phyloP scores from a whole-genome alignment of 2,113 vertebrate species.

The Physeter macrocephalus region DNA sequence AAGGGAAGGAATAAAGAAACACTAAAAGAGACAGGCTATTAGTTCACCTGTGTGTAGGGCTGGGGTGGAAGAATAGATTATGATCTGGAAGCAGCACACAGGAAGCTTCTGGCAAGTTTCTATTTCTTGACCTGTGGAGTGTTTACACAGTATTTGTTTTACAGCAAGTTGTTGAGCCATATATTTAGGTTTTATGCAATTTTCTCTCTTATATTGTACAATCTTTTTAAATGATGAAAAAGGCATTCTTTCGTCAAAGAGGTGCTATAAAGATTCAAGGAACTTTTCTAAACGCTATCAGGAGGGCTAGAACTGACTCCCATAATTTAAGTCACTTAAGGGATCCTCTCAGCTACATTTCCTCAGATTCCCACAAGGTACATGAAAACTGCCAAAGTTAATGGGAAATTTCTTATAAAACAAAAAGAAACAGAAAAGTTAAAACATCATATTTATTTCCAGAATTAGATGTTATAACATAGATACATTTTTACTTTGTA shows the following conservation, averaged over 20 bases:
- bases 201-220: conserved; percentile 32
- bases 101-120: neutral
- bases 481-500: neutral
- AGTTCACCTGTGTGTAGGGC: neutral
- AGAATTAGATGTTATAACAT: neutral
- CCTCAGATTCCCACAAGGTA: neutral
- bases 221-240: conserved; percentile 55
- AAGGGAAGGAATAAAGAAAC: neutral
- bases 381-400: conserved; percentile 31
- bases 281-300: conserved; percentile 36
- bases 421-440: conserved; percentile 33
- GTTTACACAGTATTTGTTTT: conserved; percentile 35
- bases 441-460: conserved; percentile 18
- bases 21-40: neutral
- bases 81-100: neutral
- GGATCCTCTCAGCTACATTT: conserved; percentile 29
- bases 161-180: neutral
- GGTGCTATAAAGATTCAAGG: conserved; percentile 33
- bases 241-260: conserved; percentile 45
- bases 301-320: conserved; percentile 15
- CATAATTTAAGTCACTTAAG: conserved; percentile 45
- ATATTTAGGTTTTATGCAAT: conserved; percentile 41
- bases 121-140: neutral
- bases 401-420: conserved; percentile 12
- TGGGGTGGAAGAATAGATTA: neutral